These are phyloP conservation scores for Petrophora chlorosata DNA, from an alignment of 2,888 invertebrate genomes.

Conservation along the genomic window DNA sequence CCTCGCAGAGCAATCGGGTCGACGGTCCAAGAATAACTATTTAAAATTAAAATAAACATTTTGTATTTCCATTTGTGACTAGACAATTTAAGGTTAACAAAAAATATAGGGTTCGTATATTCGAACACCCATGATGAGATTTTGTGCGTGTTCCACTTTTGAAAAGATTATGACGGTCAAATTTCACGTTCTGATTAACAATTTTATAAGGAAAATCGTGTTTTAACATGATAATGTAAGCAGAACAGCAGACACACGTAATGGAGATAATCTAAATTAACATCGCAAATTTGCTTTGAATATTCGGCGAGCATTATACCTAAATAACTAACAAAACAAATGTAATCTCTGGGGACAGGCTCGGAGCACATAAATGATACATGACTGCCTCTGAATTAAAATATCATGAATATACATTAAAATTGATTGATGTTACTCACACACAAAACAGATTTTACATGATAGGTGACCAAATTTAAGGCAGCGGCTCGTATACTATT, in stretches of 20 bases:
- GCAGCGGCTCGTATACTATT: no score
- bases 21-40: conserved; percentile 18
- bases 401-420: conserved; percentile 34
- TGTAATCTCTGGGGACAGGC: conserved; percentile 34
- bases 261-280: conserved; percentile 18
- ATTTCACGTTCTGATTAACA: no score
- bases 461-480: conserved; percentile 8
- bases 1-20: conserved; percentile 21
- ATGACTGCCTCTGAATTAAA: conserved; percentile 27
- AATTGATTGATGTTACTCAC: conserved; percentile 31
- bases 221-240: no score
- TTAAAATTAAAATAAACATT: no score
- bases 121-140: no score
- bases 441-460: conserved; percentile 13
- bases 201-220: no score
- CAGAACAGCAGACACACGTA: neutral
- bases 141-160: no score
- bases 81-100: no score
- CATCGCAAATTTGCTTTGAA: conserved; percentile 13
- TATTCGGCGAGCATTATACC: conserved; percentile 13
- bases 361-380: conserved; percentile 22
- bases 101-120: no score
- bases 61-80: no score
- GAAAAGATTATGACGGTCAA: no score
- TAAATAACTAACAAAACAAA: conserved; percentile 35